Conservation (phyloP, 2,113 vertebrate genomes). For the Cyphomyrus discorhynchus region DNA sequence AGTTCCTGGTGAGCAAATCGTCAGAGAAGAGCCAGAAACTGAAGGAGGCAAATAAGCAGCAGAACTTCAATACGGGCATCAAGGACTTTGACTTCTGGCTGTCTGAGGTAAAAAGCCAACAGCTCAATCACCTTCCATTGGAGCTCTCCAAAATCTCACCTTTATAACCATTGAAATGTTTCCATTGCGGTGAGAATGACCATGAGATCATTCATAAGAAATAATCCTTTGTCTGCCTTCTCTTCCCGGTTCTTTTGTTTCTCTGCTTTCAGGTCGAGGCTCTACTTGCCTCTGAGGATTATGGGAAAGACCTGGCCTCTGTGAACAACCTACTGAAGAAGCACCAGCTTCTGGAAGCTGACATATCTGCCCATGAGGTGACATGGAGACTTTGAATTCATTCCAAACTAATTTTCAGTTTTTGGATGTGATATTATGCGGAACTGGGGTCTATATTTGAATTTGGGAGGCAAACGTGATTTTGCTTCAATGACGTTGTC, state of each 20-base stretch:
- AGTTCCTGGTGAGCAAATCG: conserved; percentile 94
- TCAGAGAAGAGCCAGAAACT: conserved; percentile 99
- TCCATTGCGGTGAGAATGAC: background rate
- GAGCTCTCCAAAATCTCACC: background rate
- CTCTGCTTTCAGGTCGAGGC: conserved; percentile 76
- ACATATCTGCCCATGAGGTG: conserved; percentile 97
- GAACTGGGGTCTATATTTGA: background rate
- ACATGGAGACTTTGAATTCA: background rate
- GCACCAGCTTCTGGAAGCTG: conserved; percentile 91
- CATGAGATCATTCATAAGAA: background rate
- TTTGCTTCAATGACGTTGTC: background rate
- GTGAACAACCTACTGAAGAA: conserved; percentile 98
- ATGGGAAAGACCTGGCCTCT: conserved; percentile 94
- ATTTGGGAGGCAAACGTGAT: too few species aligned
- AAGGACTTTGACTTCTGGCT: conserved; percentile 99
- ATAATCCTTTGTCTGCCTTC: background rate
- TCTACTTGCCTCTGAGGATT: conserved; percentile 93
- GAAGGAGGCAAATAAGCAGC: conserved; percentile 96
- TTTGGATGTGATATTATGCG: background rate
- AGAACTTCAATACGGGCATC: conserved; percentile 98
- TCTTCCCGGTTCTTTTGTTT: background rate
- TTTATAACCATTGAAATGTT: background rate
- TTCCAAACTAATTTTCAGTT: background rate
- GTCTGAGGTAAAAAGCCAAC: conserved; percentile 72
- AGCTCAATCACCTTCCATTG: background rate